phyloP scores from a whole-genome alignment of 1,140 invertebrate species.

The Procambarus clarkii region DNA sequence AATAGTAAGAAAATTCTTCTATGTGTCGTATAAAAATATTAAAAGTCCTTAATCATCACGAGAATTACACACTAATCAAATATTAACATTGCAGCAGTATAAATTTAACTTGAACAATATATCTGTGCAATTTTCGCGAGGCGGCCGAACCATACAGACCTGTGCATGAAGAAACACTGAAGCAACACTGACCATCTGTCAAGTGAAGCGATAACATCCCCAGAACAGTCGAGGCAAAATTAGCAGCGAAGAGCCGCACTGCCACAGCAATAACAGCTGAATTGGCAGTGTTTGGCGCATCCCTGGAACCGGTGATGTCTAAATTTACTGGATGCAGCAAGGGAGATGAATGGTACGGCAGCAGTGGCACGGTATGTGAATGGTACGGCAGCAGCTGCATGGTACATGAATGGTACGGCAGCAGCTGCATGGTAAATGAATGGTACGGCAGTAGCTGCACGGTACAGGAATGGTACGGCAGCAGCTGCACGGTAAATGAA shows the following conservation, averaged over 20 bases:
- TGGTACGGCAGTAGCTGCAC: neutral
- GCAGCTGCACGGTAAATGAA: neutral
- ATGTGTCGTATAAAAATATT: too few species aligned
- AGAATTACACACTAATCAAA: neutral
- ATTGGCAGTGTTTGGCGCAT: neutral
- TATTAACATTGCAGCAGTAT: too few species aligned
- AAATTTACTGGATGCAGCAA: neutral
- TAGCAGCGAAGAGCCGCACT: too few species aligned
- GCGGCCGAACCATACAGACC: too few species aligned
- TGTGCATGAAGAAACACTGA: too few species aligned
- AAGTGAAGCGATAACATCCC: neutral
- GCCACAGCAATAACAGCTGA: neutral
- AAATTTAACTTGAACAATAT: too few species aligned
- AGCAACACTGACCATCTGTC: too few species aligned
- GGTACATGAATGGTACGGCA: too few species aligned
- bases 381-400: neutral
- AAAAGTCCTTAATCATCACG: too few species aligned
- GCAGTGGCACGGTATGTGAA: neutral
- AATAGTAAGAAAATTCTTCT: too few species aligned
- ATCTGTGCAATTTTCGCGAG: too few species aligned
- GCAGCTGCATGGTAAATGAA: neutral
- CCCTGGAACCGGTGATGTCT: neutral
- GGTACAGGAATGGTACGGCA: too few species aligned
- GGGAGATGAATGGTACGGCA: neutral
- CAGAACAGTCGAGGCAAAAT: neutral